Conservation (phyloP, 2,113 vertebrate genomes). For the Guaruba guarouba region DNA sequence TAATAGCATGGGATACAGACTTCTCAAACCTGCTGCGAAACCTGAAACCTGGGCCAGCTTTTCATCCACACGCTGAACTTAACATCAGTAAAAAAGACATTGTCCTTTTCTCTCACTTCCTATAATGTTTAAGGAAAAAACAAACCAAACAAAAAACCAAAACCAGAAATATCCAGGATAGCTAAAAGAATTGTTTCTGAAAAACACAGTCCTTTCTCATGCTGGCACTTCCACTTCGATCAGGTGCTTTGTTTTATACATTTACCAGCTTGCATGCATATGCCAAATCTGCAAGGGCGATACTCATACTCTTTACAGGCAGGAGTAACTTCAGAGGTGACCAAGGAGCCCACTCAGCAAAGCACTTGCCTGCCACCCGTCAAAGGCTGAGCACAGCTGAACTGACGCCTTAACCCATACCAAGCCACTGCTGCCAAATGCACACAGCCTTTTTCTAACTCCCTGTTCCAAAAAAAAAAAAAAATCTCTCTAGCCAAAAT, state of each 20-base stretch:
- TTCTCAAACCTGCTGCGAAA: conserved; percentile 51
- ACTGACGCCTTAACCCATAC: neutral
- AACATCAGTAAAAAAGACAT: neutral
- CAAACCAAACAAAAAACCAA: neutral
- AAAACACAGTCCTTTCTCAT: neutral
- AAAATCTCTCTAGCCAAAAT: conserved; percentile 28
- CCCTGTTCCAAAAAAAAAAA: neutral
- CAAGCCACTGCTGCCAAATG: neutral
- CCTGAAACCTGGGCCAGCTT: conserved; percentile 27
- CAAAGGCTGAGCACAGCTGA: neutral
- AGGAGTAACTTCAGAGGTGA: neutral
- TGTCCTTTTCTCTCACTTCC: neutral
- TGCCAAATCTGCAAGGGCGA: neutral
- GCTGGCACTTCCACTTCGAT: neutral
- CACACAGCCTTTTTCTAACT: conserved; percentile 18
- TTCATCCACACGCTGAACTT: neutral
- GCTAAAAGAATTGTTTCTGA: neutral
- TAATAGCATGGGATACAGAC: conserved; percentile 50
- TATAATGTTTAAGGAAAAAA: neutral
- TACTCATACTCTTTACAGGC: neutral
- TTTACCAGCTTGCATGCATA: neutral
- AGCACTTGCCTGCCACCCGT: neutral
- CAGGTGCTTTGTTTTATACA: neutral
- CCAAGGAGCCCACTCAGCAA: neutral
- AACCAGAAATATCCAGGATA: neutral